Conservation (phyloP, 2,113 vertebrate genomes). For the Poeciliopsis prolifica region DNA sequence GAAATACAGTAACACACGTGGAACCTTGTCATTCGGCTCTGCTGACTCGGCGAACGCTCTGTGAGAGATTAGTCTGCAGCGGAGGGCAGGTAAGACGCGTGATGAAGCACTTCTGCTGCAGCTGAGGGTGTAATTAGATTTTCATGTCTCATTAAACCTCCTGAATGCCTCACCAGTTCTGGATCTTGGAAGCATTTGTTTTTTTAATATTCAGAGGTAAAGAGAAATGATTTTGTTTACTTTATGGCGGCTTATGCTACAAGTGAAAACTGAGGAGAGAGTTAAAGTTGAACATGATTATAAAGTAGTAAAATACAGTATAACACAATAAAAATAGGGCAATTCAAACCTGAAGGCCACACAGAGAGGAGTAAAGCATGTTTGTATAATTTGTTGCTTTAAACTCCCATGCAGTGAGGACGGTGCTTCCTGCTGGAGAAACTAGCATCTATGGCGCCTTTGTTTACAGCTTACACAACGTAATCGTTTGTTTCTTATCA, state of each 20-base stretch:
- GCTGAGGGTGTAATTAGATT: conserved; percentile 57
- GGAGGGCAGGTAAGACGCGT: conserved; percentile 36
- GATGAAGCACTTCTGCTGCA: conserved; percentile 39
- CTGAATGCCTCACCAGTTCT: conserved; percentile 37
- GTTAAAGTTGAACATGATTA: conserved; percentile 3
- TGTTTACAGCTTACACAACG: neutral
- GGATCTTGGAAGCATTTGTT: conserved; percentile 34
- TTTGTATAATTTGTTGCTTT: conserved; percentile 19
- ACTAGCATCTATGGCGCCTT: neutral
- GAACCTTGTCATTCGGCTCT: conserved; percentile 51
- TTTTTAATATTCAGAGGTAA: conserved; percentile 11
- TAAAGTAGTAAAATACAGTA: neutral
- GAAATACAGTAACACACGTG: conserved; percentile 37
- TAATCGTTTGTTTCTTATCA: neutral
- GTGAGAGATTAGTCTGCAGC: conserved; percentile 45
- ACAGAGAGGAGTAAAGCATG: neutral
- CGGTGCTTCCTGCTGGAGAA: conserved; percentile 2
- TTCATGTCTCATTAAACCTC: conserved; percentile 60
- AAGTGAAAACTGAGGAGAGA: conserved; percentile 20
- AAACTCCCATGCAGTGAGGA: conserved; percentile 4
- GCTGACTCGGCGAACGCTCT: conserved; percentile 41
- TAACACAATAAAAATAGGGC: neutral
- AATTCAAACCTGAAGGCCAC: conserved; percentile 8
- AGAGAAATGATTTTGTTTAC: conserved; percentile 33
- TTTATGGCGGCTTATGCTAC: conserved; percentile 4